Base-by-base conservation (phyloP, 2,797 vertebrate genomes). In the Diplodus puntazzo region DNA sequence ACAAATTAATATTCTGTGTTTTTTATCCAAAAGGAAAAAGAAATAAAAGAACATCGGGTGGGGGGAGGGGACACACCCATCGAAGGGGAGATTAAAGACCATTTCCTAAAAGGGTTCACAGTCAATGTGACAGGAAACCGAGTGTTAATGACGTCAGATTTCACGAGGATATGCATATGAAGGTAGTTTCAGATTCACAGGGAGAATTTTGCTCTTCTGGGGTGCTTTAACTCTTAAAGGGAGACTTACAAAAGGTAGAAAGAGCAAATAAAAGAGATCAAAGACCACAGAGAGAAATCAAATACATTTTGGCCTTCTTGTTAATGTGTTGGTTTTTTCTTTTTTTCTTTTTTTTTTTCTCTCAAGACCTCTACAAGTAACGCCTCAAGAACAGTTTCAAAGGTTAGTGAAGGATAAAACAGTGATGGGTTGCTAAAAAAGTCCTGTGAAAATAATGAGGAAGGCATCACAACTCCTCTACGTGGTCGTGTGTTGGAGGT, bases 391-490 rank as follows among this genome's bases (percentile, higher is more conserved):
- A 61, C 23, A 73, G 75, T 74, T 86, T 87, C 25, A 76, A 79
- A 75, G 84, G 82, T 91, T 89, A 89, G 90, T 90, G 83, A 84
- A 67, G 88, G 91, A 73, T 30, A 65, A 90, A 85, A 82, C 12
- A 12, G 87, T 90, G 88, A 89, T 14, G 86, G 88, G 87, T 25
- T 69, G 83, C 77, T 84, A 72, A 90, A 89, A 93, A 95, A 95
- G 95, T 96, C 95, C 92, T 90, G 94, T 94, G 95, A 95, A 94
- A 94, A 88, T 91, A 94, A 94, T 48, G 89, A 94, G 95, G 95
- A 92, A 94, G 94, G 91, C 87, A 86, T 95, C 95, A 94, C 94
- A 92, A 88, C 87, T 88, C 90, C 91, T 94, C 84, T 86, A 87
- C 17, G 63, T 86, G 84, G 85, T 68, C 23, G 78, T 73, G 86